Evolutionary conservation across 2,113 vertebrate genomes (phyloP).

Genomic region (Hyperopisus bebe): DNA sequence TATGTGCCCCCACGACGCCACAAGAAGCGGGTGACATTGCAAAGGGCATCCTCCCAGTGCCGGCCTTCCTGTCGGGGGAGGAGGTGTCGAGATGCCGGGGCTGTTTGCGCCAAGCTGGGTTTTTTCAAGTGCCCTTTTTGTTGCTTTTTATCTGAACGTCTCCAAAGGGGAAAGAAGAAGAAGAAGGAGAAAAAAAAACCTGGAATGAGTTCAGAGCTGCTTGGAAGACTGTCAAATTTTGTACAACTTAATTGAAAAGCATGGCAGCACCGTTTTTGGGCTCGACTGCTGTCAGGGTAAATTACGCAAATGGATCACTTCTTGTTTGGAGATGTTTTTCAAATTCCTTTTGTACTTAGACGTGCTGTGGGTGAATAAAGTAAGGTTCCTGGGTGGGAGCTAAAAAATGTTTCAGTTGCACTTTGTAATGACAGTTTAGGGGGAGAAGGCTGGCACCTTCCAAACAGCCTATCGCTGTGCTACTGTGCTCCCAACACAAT

Average conservation of each 20-base stretch:
- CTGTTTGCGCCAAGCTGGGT: not conserved
- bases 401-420: not conserved
- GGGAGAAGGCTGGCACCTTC: not conserved
- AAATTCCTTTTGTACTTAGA: slow-evolving; percentile 11
- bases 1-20: not conserved
- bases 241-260: slow-evolving; percentile 47
- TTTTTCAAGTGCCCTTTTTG: slow-evolving; percentile 9
- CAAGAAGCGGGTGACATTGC: slow-evolving; percentile 32
- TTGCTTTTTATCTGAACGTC: slow-evolving; percentile 37
- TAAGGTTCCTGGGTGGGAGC: not conserved
- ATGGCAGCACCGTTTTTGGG: slow-evolving; percentile 29
- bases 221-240: slow-evolving; percentile 44
- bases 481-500: not conserved
- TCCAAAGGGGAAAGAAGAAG: slow-evolving; percentile 9
- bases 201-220: slow-evolving; percentile 44
- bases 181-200: slow-evolving; percentile 6
- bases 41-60: slow-evolving; percentile 15
- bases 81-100: not conserved
- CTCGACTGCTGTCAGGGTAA: slow-evolving; percentile 7
- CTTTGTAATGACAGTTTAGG: not conserved
- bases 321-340: slow-evolving; percentile 7
- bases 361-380: not conserved
- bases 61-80: not conserved
- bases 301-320: not conserved
- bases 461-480: not conserved